These are phyloP conservation scores for Ptychodera flava DNA, from an alignment of 35 echinoderm and acorn worm genomes.

Conservation along the genomic window DNA sequence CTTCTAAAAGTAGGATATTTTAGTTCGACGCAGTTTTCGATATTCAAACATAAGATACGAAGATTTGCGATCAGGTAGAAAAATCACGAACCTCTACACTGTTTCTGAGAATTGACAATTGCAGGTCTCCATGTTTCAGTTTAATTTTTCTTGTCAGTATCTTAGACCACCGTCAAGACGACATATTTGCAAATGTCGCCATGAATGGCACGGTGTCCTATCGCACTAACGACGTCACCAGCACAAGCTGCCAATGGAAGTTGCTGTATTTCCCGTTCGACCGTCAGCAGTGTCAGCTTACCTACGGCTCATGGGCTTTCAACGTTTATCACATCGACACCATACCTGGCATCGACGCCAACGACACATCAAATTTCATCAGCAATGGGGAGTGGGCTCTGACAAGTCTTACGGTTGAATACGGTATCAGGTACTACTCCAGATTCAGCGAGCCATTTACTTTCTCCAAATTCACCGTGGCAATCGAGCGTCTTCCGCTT, in stretches of 20 bases:
- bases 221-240: conserved; percentile 6
- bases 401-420: not conserved
- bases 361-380: conserved; percentile 28
- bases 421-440: not conserved
- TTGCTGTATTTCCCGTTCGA: conserved; percentile 52
- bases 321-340: not conserved
- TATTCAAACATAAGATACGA: too few relatives aligned
- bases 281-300: conserved; percentile 41
- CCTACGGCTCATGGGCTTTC: conserved; percentile 36
- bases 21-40: too few relatives aligned
- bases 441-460: conserved; percentile 49
- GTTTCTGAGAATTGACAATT: too few relatives aligned
- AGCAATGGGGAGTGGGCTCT: conserved; percentile 68
- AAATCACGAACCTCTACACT: too few relatives aligned
- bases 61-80: too few relatives aligned
- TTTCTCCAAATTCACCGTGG: conserved; percentile 26
- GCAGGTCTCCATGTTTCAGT: not conserved
- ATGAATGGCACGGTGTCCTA: not conserved
- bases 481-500: conserved; percentile 38
- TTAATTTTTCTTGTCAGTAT: not conserved
- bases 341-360: not conserved
- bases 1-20: too few relatives aligned
- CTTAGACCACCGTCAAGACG: not conserved
- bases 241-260: conserved; percentile 18
- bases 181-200: not conserved